Conservation (phyloP, 2,113 vertebrate genomes). For the Spheniscus mendiculus region DNA sequence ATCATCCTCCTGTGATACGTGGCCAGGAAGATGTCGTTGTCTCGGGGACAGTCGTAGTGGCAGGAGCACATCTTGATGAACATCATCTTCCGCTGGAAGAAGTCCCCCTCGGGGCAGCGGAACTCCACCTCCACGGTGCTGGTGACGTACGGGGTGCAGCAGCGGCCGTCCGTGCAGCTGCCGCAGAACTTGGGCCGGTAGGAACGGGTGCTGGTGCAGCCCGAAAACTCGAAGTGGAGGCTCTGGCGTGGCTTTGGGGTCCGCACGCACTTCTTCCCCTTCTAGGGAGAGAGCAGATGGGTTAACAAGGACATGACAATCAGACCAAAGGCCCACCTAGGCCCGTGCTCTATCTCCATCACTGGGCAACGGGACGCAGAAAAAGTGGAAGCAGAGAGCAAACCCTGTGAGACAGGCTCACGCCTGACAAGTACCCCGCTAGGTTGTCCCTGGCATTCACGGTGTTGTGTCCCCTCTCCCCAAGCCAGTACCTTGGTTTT, state of each 20-base stretch:
- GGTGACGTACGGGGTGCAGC: conserved; percentile 74
- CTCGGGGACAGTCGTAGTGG: conserved; percentile 75
- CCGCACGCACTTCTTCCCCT: conserved; percentile 75
- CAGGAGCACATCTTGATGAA: conserved; percentile 81
- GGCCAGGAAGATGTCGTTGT: conserved; percentile 80
- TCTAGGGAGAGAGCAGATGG: conserved; percentile 47
- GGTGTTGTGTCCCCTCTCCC: not conserved
- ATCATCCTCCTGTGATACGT: conserved; percentile 69
- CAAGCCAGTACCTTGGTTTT: conserved; percentile 66
- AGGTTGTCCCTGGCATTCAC: not conserved
- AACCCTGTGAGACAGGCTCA: not conserved
- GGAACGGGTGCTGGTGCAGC: conserved; percentile 72
- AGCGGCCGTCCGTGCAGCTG: conserved; percentile 74
- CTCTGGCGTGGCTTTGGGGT: conserved; percentile 60
- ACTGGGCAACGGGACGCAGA: fast-evolving
- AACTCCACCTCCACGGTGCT: conserved; percentile 74
- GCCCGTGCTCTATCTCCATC: not conserved
- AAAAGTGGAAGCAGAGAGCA: not conserved
- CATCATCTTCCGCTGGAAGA: conserved; percentile 80
- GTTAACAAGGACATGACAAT: not conserved
- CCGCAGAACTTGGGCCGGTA: conserved; percentile 81
- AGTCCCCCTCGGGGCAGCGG: conserved; percentile 78
- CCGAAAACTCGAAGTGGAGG: conserved; percentile 76
- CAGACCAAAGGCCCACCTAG: not conserved
- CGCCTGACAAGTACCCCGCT: not conserved